Evolutionary conservation across 2,113 vertebrate species (phyloP).

Genomic region (Nesogale talazaci): DNA sequence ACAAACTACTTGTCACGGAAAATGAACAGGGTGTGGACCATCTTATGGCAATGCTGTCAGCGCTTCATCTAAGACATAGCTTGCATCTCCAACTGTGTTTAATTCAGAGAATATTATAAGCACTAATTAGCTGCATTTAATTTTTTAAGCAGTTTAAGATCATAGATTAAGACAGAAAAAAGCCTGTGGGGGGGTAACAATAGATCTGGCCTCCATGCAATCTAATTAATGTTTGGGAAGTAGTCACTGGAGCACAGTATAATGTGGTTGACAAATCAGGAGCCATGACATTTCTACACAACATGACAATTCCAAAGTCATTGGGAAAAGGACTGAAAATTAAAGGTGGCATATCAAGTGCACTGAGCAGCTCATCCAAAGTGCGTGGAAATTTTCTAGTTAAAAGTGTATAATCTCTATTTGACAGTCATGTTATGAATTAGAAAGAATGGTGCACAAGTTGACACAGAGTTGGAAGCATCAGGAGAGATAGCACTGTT

Average conservation of each 20-base stretch:
- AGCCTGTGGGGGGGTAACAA: slow-evolving; percentile 40
- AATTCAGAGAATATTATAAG: slow-evolving; percentile 82
- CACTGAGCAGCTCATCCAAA: background rate
- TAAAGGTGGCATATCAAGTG: slow-evolving; percentile 30
- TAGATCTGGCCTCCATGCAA: slow-evolving; percentile 54
- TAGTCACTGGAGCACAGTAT: slow-evolving; percentile 55
- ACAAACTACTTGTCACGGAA: slow-evolving; percentile 72
- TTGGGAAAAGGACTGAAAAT: slow-evolving; percentile 61
- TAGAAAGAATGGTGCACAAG: background rate
- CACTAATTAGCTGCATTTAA: slow-evolving; percentile 80
- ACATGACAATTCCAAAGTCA: slow-evolving; percentile 63
- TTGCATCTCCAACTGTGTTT: slow-evolving; percentile 75
- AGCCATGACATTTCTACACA: slow-evolving; percentile 52
- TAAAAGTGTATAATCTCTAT: slow-evolving; percentile 21
- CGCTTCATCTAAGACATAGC: slow-evolving; percentile 67
- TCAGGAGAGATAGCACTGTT: background rate
- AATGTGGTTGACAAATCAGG: slow-evolving; percentile 67
- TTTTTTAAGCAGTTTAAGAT: slow-evolving; percentile 81
- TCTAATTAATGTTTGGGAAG: slow-evolving; percentile 76
- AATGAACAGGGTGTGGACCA: slow-evolving; percentile 64
- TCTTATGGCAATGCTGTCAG: slow-evolving; percentile 76
- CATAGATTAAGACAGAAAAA: slow-evolving; percentile 76
- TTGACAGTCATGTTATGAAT: background rate
- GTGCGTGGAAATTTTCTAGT: background rate
- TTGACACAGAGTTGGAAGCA: background rate